Base-by-base conservation (phyloP, 2,113 vertebrate genomes). In the Indicator maculatus region DNA sequence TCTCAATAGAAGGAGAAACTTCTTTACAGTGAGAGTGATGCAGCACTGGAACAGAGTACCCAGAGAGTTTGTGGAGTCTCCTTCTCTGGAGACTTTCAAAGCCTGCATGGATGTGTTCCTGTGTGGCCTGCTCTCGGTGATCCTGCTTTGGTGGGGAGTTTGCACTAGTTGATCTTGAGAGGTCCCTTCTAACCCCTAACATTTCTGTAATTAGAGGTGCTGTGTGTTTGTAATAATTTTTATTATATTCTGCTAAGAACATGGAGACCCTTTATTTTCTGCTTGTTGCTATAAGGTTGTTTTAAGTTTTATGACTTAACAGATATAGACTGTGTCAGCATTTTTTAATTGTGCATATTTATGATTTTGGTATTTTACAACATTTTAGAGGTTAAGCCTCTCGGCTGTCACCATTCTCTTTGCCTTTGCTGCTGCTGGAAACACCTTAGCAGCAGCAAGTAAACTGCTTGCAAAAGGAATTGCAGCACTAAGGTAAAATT, bases 391-490 rank as follows among this genome's bases (percentile, higher is more conserved):
- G 30, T 86, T 81, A 71, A 92, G 36, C 20, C 36, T 39, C 27
- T 86, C 47, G 83, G 59, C 66, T 94, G 44, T 74, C 74, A 63
- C 52, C 2, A 3, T 66, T 96, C 47, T 52, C n/a, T 53, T 67
- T 85, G 31, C 38, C 24, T 67, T 67, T 55, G 28, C 60, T 78
- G 61, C 66, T 86, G 73, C 23, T 78, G 74, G 65, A 81, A 84
- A 61, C 72, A 84, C 64, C 86, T 76, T 60, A 64, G 74, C 66
- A 89, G 74, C 71, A 90, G 74, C 79, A 77, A 85, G 53, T 45
- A 83, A 88, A 89, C 87, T 91, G 69, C 50, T 74, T 79, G 85
- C 65, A 89, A 70, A 89, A 56, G 19, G 75, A 91, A 72, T 79
- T 90, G 66, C 38, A 80, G 53, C 55, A 9, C 21, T 27, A 50